Evolutionary conservation across 2,888 invertebrate species (phyloP), one percentile per base, ranked within the genome.

Genomic region (Bugulina stolonifera): DNA sequence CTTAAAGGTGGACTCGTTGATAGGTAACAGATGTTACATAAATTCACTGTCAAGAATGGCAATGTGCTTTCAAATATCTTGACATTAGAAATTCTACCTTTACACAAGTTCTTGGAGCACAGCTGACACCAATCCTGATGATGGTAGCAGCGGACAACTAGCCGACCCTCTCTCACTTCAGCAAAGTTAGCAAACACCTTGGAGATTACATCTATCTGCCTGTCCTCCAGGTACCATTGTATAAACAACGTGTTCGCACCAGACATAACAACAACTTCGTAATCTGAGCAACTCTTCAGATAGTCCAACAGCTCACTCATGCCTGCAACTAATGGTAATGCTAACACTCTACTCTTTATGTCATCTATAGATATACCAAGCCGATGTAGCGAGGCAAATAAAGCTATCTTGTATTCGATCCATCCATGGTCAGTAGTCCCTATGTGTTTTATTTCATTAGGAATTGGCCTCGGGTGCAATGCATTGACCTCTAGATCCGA

Each of bases 231-330:
- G 88, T 91, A 90, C 69, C 86, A 85, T 10, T 89, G 83, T 72
- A 92, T 91, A 77, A 92, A 91, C 73, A 89, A 83, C 0, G 89
- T 88, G 84, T 92, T 93, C 0, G 92, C 89, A 84, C 92, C 92
- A 71, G 92, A 92, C 75, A 92, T 89, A 54, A 93, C 88, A 54
- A 92, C 89, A 27, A 89, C 84, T 80, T 91, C 84, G 76, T 77
- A 81, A 22, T 43, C 29, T 83, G 76, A 73, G 18, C 5, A 18
- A 10, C 73, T 70, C 22, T 83, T 71, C 83, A 81, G 73, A 72
- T 77, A 85, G 75, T 84, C 82, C 0, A 92, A 82, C 1, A 91
- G 84, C 35, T 87, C 86, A 27, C 85, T 84, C 83, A 91, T 88
- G 0, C 90, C 90, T 0, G 84, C 80, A 0, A 89, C 89, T 32